Percentiles rank a stretch among this genome's conserved stretches.
Conservation (phyloP, 2,888 invertebrate genomes). For the Germaria angustata region DNA sequence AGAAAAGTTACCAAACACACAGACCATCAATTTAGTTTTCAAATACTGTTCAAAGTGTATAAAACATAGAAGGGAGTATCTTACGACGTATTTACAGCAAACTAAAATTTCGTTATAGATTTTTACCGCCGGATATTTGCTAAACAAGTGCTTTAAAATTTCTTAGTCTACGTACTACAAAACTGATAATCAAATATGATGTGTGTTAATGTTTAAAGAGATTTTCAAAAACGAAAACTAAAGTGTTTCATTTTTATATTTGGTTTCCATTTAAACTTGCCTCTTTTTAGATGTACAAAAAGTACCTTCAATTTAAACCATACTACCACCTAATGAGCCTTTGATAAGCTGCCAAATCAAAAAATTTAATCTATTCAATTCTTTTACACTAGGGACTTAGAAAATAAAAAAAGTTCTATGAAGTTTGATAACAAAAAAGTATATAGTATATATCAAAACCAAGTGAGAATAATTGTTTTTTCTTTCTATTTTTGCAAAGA, state of each 20-base stretch:
- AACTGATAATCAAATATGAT: neutral
- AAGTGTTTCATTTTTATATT: constrained; percentile 10
- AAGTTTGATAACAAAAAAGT: neutral
- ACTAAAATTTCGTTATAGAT: constrained; percentile 46
- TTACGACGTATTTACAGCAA: constrained; percentile 11
- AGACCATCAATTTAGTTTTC: constrained; percentile 39
- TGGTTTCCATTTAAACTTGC: too few species aligned
- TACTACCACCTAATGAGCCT: constrained; percentile 19
- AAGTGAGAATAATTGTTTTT: constrained; percentile 29
- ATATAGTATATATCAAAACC: constrained; percentile 38
- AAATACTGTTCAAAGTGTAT: constrained; percentile 43
- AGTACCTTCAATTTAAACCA: constrained; percentile 6
- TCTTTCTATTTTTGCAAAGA: neutral
- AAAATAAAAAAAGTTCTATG: neutral
- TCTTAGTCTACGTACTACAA: neutral
- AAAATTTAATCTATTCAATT: too few species aligned
- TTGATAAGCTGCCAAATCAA: constrained; percentile 30
- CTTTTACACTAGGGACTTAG: too few species aligned
- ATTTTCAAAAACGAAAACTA: neutral
- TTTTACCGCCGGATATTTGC: constrained; percentile 52
- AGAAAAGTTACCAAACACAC: neutral
- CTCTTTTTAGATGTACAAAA: too few species aligned
- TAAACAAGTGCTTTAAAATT: constrained; percentile 22
- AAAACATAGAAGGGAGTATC: constrained; percentile 15
- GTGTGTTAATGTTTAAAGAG: neutral